Conservation (phyloP, 2,888 invertebrate genomes). For the Dynastes hyllus region DNA sequence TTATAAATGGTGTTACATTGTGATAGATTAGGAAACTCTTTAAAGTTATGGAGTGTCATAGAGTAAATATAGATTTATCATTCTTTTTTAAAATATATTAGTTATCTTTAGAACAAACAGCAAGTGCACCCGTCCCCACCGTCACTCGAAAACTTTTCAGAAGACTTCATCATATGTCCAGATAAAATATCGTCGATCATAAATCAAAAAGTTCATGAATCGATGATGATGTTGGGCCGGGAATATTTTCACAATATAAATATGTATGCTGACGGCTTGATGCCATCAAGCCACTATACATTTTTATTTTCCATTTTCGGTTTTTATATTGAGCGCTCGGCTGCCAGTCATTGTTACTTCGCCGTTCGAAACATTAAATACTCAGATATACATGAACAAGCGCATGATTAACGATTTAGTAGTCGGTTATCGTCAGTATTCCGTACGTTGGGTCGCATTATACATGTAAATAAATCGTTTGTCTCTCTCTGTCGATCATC, state of each 20-base stretch:
- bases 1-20: no score
- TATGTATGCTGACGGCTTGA: neutral
- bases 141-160: neutral
- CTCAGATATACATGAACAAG: constrained; percentile 1
- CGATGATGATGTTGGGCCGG: constrained; percentile 9
- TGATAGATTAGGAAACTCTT: no score
- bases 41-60: no score
- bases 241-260: constrained; percentile 24
- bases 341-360: constrained; percentile 17
- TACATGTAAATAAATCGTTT: neutral
- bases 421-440: constrained; percentile 5
- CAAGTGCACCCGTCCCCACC: neutral
- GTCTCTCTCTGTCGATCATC: neutral
- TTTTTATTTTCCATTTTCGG: constrained; percentile 25
- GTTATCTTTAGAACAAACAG: neutral
- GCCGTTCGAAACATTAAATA: neutral
- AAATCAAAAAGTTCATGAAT: constrained; percentile 28
- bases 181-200: constrained; percentile 1
- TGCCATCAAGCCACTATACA: constrained; percentile 14
- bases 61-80: no score
- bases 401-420: constrained; percentile 23
- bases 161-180: neutral
- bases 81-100: neutral
- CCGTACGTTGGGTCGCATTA: neutral
- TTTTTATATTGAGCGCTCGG: neutral